Conservation (phyloP, 2,113 vertebrate genomes). For the Poecile atricapillus region DNA sequence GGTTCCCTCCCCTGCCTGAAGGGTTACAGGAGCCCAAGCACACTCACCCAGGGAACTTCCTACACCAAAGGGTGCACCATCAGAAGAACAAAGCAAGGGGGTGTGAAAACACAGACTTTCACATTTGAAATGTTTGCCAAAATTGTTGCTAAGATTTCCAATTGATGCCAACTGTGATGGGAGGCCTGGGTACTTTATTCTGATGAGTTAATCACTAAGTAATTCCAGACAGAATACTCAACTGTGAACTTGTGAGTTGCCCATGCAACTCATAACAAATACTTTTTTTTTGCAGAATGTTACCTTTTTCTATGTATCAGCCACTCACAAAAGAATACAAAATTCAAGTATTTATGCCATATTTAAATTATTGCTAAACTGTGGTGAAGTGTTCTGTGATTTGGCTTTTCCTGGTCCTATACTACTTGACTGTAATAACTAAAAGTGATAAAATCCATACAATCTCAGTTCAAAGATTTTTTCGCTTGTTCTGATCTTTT, state of each 20-base stretch:
- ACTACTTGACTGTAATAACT: not conserved
- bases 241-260: not conserved
- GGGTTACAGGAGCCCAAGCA: not conserved
- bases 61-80: fast-evolving
- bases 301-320: not conserved
- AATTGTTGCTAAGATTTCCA: not conserved
- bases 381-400: not conserved
- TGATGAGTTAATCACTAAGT: not conserved
- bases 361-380: not conserved
- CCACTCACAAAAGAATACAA: not conserved
- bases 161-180: not conserved
- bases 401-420: not conserved
- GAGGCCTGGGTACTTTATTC: not conserved
- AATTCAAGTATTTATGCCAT: not conserved
- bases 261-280: not conserved
- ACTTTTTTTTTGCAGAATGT: not conserved
- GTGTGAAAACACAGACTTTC: not conserved
- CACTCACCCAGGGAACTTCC: not conserved
- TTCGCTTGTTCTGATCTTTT: not conserved
- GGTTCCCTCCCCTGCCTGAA: not conserved
- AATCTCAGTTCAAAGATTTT: not conserved
- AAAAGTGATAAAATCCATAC: not conserved
- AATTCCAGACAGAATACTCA: not conserved
- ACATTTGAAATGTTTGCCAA: not conserved
- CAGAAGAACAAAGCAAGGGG: not conserved